A percentile compares a stretch with the other conserved stretches of the same genome.
Evolutionary conservation across 2,797 vertebrate species (phyloP).

Genomic region (Phrynocephalus forsythii): DNA sequence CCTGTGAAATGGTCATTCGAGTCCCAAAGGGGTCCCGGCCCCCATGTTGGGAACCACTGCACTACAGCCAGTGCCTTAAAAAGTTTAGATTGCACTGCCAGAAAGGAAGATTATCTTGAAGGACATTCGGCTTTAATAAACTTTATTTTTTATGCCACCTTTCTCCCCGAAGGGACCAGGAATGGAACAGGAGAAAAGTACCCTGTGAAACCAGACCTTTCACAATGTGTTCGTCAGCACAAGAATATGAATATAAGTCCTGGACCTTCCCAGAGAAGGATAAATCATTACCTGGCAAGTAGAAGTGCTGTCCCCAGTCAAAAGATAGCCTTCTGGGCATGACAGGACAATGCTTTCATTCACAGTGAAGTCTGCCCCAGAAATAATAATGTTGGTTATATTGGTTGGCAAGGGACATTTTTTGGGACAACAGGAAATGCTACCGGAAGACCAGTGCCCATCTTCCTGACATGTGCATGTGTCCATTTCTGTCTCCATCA

Average conservation of each 20-base stretch:
- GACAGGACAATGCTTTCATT: conserved; percentile 84
- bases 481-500: conserved; percentile 76
- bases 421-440: conserved; percentile 82
- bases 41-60: no score
- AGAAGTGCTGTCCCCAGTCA: conserved; percentile 81
- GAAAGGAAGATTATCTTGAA: no score
- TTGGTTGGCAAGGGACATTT: conserved; percentile 85
- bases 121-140: no score
- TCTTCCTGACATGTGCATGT: conserved; percentile 87
- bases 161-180: no score
- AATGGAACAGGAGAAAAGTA: no score
- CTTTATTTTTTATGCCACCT: no score
- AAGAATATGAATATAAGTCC: not conserved
- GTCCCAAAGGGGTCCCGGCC: no score
- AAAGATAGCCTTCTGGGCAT: conserved; percentile 87
- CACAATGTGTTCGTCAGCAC: not conserved
- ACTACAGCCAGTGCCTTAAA: no score
- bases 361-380: conserved; percentile 82
- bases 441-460: conserved; percentile 88
- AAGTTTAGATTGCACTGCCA: no score
- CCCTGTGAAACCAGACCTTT: not conserved
- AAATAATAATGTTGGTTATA: conserved; percentile 77
- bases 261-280: not conserved
- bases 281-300: conserved; percentile 86
- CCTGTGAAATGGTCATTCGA: no score